phyloP scores from a whole-genome alignment of 2,113 vertebrate species.

The Bos javanicus region DNA sequence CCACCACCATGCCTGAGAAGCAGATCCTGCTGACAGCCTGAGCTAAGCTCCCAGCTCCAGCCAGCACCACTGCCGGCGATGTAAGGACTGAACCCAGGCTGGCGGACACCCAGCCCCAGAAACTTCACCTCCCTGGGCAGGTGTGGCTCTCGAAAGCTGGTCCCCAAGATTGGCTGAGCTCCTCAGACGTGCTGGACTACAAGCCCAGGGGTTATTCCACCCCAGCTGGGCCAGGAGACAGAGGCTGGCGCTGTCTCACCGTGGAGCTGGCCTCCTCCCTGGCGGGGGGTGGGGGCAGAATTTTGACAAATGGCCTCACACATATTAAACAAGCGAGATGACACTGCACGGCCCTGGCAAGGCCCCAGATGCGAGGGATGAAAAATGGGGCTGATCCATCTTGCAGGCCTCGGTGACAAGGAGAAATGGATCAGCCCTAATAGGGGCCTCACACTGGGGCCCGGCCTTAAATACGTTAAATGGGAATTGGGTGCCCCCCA shows the following conservation, averaged over 20 bases:
- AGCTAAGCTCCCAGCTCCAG: neutral
- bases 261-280: neutral
- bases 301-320: conserved; percentile 51
- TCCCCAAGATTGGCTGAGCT: too few relatives aligned
- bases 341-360: neutral
- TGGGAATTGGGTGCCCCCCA: neutral
- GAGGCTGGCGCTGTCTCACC: neutral
- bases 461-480: neutral
- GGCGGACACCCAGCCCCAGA: neutral
- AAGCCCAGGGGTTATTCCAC: accelerated
- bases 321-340: conserved; percentile 26
- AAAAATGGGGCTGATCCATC: conserved; percentile 16
- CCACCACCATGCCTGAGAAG: neutral
- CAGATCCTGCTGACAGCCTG: accelerated
- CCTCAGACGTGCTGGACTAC: neutral
- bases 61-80: accelerated
- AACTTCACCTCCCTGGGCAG: neutral
- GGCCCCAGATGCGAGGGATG: conserved; percentile 15
- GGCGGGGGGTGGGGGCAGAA: neutral
- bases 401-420: neutral
- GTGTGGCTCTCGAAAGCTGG: neutral
- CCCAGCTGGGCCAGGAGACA: neutral
- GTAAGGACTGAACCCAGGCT: neutral
- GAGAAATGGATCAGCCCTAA: conserved; percentile 4
- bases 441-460: neutral